phyloP scores from a whole-genome alignment of 1,140 invertebrate species.

The Drosophila pectinifera region DNA sequence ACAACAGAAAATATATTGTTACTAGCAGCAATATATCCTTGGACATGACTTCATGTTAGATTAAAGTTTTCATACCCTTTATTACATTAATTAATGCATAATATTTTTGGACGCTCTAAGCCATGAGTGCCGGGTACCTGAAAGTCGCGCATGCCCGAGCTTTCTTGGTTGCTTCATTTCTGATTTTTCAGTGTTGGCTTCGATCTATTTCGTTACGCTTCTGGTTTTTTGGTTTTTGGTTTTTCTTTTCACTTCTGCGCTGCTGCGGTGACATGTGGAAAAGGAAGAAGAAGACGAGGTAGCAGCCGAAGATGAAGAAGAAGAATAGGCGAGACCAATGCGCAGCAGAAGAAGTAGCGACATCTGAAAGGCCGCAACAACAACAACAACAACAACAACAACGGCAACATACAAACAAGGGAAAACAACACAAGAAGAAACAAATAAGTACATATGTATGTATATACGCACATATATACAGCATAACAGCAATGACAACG shows the following conservation, averaged over 20 bases:
- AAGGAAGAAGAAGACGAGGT: slow-evolving; percentile 18
- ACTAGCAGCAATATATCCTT: neutral
- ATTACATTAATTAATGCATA: no score
- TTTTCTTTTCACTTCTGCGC: slow-evolving; percentile 59
- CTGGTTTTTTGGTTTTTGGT: slow-evolving; percentile 75
- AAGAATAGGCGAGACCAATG: slow-evolving; percentile 18
- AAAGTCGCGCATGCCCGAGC: neutral
- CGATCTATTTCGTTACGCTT: slow-evolving; percentile 80
- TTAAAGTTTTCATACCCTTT: no score
- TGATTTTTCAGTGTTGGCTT: slow-evolving; percentile 35
- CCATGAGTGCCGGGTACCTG: neutral
- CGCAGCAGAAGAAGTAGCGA: slow-evolving; percentile 1
- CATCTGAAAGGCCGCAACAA: slow-evolving; percentile 38
- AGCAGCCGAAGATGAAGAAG: slow-evolving; percentile 12
- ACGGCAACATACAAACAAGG: slow-evolving; percentile 19
- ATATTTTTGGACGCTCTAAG: neutral
- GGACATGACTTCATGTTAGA: no score
- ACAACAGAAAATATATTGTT: neutral
- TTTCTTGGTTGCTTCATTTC: slow-evolving; percentile 15
- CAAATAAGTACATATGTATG: slow-evolving; percentile 11
- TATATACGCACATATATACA: neutral
- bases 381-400: slow-evolving; percentile 12
- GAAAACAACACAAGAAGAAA: slow-evolving; percentile 27
- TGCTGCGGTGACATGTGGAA: slow-evolving; percentile 72
- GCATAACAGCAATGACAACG: slow-evolving; percentile 40